Base-by-base conservation (phyloP, 2,888 invertebrate genomes). In the Caenorhabditis uteleia region DNA sequence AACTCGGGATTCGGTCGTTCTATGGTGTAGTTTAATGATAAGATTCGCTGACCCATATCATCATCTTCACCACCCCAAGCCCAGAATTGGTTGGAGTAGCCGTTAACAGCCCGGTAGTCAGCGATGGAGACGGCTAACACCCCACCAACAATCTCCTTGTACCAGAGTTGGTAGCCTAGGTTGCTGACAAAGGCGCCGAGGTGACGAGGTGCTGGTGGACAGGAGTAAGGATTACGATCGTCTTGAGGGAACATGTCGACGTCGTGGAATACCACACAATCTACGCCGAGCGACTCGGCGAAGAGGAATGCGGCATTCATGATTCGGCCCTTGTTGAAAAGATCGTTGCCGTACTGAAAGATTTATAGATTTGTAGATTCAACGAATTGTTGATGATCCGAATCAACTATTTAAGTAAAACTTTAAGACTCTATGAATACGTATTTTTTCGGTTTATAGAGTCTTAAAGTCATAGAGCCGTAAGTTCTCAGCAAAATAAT, bases 121-220 rank as follows among this genome's bases (percentile, higher is more conserved):
- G 82, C 79, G 49, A 82, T 78, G 36, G 82, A 84, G 20, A 86
- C 74, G 14, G 85, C 84, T 34, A 85, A 72, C 12, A 85, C 86
- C 8, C 86, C 86, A 20, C 86, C 86, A 29, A 84, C 84, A 53
- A 85, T 83, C 60, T 85, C 85, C 61, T 84, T 83, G 73, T 84
- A 86, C 85, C 85, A 85, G 26, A 85, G 78, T 85, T 85, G 85
- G 65, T 86, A 86, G 70, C 85, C 83, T 69, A 85, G 83, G 61
- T 84, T 85, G 66, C 84, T 84, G 36, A 86, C 85, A 60, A 80
- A 82, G 3, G 85, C 83, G 5, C 85, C 84, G 25, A 86, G 68
- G 73, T 86, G 86, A 2, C 84, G 72, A 8, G 84, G 84, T 29
- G 82, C 77, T 12, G 81, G 74, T 44, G 84, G 84, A 70, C 85